A percentile compares a stretch with the other conserved stretches of the same genome.
Conservation (phyloP, 2,113 vertebrate species). For the Muscicapa adusta region DNA sequence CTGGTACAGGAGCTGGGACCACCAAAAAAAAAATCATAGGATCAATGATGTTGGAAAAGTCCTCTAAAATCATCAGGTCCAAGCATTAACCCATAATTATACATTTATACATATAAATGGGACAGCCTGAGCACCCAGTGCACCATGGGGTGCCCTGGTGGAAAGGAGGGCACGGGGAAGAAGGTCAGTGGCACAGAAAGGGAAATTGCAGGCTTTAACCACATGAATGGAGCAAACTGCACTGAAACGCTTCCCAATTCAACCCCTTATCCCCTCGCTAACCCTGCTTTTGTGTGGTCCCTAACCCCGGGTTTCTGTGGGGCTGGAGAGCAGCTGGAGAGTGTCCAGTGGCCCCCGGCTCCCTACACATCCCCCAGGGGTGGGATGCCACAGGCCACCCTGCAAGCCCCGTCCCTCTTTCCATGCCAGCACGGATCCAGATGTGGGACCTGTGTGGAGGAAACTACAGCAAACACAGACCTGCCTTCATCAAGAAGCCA, state of each 20-base stretch:
- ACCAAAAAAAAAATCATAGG: background rate
- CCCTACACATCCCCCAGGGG: background rate
- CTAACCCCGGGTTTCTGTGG: background rate
- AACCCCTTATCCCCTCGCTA: background rate
- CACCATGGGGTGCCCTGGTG: rapidly evolving
- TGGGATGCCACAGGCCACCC: rapidly evolving
- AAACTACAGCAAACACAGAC: background rate
- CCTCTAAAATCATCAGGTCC: background rate
- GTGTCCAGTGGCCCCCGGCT: background rate
- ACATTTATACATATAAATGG: background rate
- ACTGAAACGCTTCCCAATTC: background rate
- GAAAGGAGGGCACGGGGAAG: background rate
- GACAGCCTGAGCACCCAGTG: background rate
- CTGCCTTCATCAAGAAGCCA: background rate
- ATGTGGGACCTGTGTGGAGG: background rate
- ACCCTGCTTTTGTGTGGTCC: background rate
- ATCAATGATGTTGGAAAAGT: background rate
- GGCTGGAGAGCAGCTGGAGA: background rate
- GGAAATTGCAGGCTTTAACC: background rate
- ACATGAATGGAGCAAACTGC: background rate
- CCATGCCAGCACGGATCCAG: background rate
- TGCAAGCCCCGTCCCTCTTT: rapidly evolving
- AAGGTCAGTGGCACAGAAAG: background rate
- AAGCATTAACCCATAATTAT: background rate
- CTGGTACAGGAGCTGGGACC: background rate